Base-by-base conservation (phyloP, 2,797 vertebrate genomes). In the Sylvilagus floridanus region DNA sequence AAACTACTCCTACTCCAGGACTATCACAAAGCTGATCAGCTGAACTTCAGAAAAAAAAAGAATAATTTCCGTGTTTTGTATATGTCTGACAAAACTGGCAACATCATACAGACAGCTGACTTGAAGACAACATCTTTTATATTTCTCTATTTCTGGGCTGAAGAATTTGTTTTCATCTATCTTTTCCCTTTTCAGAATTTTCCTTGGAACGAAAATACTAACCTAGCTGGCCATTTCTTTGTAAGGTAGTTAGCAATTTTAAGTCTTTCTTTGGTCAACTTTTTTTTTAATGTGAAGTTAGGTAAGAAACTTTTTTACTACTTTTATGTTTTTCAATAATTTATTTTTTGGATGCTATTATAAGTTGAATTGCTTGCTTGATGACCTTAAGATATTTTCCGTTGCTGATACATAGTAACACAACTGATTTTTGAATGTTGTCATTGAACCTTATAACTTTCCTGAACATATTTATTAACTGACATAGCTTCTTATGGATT, bases 71-170 rank as follows among this genome's bases (percentile, higher is more conserved):
- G 98, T 95, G 98, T 99, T 99, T 99, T 99, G 99, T 99, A 99
- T 99, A 99, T 99, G 99, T 99, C 98, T 98, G 98, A 99, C 99
- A 99, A 98, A 99, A 99, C 99, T 99, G 98, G 99, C 99, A 98
- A 98, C 99, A 98, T 98, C 98, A 99, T 98, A 99, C 98, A 99
- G 99, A 99, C 99, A 99, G 99, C 99, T 99, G 99, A 99, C 98
- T 99, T 99, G 99, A 99, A 99, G 98, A 99, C 98, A 98, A 98
- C 98, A 98, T 98, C 97, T 98, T 99, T 99, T 98, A 97, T 98
- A 97, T 98, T 98, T 98, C 98, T 98, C 97, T 97, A 96, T 99
- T 99, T 99, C 98, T 99, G 98, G 98, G 98, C 98, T 98, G 98
- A 99, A 99, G 98, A 98, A 98, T 98, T 98, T 97, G 98, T 98